phyloP scores from a whole-genome alignment of 2,113 vertebrate genomes.

The Sinocyclocheilus anshuiensis region DNA sequence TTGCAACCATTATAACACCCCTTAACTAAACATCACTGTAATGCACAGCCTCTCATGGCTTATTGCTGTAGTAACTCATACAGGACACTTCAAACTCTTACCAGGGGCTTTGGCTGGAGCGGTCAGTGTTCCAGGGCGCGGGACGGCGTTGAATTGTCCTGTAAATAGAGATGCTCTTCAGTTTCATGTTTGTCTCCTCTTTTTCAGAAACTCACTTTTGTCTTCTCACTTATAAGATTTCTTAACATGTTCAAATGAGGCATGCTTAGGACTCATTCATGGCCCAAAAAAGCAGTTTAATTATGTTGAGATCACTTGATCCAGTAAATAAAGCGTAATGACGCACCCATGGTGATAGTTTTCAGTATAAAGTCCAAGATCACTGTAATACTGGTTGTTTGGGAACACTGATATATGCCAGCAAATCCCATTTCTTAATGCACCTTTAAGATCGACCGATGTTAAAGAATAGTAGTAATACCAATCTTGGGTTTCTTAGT shows the following conservation, averaged over 20 bases:
- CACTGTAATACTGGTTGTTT: not conserved
- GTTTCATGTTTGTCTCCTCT: not conserved
- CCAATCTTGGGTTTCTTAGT: constrained; percentile 77
- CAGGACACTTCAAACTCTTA: not conserved
- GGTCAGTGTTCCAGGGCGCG: constrained; percentile 66
- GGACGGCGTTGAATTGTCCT: constrained; percentile 77
- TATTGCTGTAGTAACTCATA: not conserved
- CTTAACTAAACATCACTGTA: not conserved
- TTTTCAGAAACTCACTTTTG: not conserved
- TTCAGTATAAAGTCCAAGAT: not conserved
- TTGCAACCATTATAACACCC: not conserved
- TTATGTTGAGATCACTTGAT: not conserved
- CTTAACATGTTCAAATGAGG: not conserved
- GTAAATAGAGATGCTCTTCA: not conserved
- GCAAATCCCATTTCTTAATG: not conserved
- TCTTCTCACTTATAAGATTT: not conserved
- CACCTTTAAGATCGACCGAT: not conserved
- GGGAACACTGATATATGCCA: not conserved
- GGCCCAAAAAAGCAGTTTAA: not conserved
- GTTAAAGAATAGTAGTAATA: constrained; percentile 37
- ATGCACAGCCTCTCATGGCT: not conserved
- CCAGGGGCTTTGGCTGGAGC: constrained; percentile 48
- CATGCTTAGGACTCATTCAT: not conserved
- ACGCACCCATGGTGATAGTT: not conserved
- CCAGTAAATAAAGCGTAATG: not conserved